These are phyloP conservation scores for Menidia beryllina DNA, from an alignment of 2,113 vertebrate species.

Conservation along the genomic window DNA sequence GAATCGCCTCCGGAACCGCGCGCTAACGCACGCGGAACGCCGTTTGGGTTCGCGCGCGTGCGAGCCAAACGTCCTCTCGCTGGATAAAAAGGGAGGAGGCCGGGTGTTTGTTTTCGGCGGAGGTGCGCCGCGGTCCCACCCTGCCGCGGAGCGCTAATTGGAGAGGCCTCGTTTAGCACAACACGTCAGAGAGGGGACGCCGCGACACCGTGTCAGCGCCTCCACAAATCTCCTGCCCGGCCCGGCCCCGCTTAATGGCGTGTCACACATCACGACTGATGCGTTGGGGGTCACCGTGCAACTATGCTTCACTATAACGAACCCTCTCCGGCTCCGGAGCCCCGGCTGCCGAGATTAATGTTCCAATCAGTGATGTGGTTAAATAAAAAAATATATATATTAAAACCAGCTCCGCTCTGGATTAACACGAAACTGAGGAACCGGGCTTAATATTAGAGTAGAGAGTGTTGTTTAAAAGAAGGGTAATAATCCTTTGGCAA, in stretches of 20 bases:
- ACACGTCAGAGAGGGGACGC: constrained; percentile 71
- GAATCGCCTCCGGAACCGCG: neutral
- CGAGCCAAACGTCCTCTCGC: neutral
- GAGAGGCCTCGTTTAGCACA: constrained; percentile 82
- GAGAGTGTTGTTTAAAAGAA: neutral
- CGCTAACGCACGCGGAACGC: neutral
- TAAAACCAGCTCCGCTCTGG: constrained; percentile 8
- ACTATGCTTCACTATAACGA: constrained; percentile 79
- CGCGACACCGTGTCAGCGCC: constrained; percentile 78
- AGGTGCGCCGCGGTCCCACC: constrained; percentile 63
- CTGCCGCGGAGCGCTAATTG: constrained; percentile 80
- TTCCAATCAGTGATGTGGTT: constrained; percentile 66
- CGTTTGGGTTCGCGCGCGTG: neutral
- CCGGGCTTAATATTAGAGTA: neutral
- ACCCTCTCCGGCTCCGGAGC: constrained; percentile 46
- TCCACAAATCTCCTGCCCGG: constrained; percentile 79
- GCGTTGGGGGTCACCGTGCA: constrained; percentile 73
- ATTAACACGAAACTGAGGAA: constrained; percentile 8
- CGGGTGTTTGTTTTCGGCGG: neutral
- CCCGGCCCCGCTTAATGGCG: constrained; percentile 74
- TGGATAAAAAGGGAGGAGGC: neutral
- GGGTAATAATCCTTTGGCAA: neutral
- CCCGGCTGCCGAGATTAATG: constrained; percentile 61
- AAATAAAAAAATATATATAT: constrained; percentile 50
- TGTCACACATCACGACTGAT: constrained; percentile 78